phyloP scores from a whole-genome alignment of 2,113 vertebrate species.

The human region DNA sequence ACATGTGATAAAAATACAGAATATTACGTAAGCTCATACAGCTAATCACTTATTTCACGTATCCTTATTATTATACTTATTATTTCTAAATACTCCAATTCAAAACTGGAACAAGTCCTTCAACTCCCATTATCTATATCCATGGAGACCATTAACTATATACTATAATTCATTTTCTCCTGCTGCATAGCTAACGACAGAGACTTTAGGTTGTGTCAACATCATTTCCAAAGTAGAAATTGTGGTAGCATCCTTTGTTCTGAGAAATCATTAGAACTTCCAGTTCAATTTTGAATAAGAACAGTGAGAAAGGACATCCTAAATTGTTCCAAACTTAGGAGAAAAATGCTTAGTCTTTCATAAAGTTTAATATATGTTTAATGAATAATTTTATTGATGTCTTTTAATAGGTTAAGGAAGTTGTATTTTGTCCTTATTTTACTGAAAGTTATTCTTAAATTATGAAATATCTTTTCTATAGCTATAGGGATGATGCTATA shows the following conservation, averaged over 20 bases:
- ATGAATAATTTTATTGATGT: neutral
- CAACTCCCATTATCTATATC: neutral
- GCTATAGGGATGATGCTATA: neutral
- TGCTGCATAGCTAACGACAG: neutral
- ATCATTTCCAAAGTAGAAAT: neutral
- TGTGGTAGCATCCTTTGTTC: neutral
- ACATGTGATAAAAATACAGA: neutral
- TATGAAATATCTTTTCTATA: neutral
- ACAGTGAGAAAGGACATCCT: neutral
- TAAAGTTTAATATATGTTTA: neutral
- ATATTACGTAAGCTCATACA: neutral
- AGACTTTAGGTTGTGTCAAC: neutral
- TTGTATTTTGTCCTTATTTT: neutral
- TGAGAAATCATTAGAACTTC: neutral
- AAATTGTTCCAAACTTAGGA: neutral
- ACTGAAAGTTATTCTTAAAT: neutral
- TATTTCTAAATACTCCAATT: neutral
- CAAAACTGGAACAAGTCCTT: neutral
- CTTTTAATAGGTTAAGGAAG: neutral
- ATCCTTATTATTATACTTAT: neutral
- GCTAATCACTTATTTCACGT: neutral
- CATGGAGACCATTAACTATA: neutral
- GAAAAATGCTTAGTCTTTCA: neutral
- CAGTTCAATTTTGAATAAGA: neutral
- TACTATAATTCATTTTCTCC: slow-evolving; percentile 29